phyloP scores from a whole-genome alignment of 2,113 vertebrate species.

The Neopipo cinnamomea region DNA sequence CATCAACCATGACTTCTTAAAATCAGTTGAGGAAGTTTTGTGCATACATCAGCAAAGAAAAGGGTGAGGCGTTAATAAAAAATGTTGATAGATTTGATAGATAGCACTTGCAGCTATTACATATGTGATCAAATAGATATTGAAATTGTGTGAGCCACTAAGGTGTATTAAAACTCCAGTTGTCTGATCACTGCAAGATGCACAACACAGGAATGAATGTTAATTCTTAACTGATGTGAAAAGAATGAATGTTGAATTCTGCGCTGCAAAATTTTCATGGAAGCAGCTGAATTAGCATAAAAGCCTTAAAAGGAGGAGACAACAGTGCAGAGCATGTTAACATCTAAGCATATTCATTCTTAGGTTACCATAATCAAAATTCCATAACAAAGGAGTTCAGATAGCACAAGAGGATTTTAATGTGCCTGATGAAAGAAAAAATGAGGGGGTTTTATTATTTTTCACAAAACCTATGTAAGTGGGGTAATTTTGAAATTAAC shows the following conservation, averaged over 20 bases:
- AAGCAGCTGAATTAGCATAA: neutral
- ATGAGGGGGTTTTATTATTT: neutral
- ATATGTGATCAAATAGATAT: neutral
- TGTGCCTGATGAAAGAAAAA: neutral
- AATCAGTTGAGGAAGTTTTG: neutral
- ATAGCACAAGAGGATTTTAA: neutral
- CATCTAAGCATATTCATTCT: neutral
- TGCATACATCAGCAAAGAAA: neutral
- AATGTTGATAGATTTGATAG: neutral
- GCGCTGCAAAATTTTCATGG: neutral
- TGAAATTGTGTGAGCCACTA: neutral
- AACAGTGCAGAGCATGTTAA: neutral
- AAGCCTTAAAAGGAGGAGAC: neutral
- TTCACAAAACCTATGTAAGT: neutral
- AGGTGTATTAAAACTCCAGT: neutral
- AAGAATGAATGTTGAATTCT: neutral
- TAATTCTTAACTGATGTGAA: neutral
- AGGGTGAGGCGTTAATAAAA: neutral
- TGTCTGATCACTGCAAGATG: neutral
- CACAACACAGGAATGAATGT: neutral
- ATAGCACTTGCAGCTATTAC: neutral
- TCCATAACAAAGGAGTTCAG: neutral
- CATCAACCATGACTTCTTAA: neutral
- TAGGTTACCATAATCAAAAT: neutral
- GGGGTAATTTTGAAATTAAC: neutral